Base-by-base conservation (phyloP, 2,888 invertebrate genomes). In the Scaptomyza caliginosa region DNA sequence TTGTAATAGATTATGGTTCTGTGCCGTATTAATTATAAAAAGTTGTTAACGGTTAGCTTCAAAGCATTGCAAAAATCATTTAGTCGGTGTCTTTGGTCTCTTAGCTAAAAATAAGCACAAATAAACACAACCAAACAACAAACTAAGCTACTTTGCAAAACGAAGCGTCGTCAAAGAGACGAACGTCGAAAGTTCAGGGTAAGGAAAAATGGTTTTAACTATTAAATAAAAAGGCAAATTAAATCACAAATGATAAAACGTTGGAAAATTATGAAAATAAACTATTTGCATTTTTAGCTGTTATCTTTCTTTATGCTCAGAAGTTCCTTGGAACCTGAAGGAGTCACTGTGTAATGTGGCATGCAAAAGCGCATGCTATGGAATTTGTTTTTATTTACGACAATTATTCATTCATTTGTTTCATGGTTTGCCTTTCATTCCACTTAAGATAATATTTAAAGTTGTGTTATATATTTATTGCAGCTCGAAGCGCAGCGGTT, bases 341-440 rank as follows among this genome's bases (percentile, higher is more conserved):
- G 10, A 48, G 39, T 17, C 45, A 39, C 39, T 65, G 52, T 59
- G 42, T 34, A 39, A 46, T 71, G 76, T 72, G 72, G 80, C 64
- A 78, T 75, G 52, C 52, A 17, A 34, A 26, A 16, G 48, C 24
- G 39, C 26, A 32, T 42, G 11, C 39, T 38, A 17, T 66, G 63
- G 52, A 51, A 58, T 50, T 50, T 55, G 49, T 60, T 52, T 42
- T 52, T 10, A 28, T 21, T 39, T 49, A 57, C 66, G 38, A 55
- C 51, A n/a, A n/a, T n/a, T n/a, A 45, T 68, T 69, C 46, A 45
- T 52, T 64, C 54, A 51, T 60, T 67, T 60, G 48, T 26, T n/a
- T n/a, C n/a, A n/a, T n/a, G n/a, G n/a, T n/a, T n/a, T n/a, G n/a
- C n/a, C n/a, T n/a, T n/a, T n/a, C n/a, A n/a, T n/a, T n/a, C n/a